Base-by-base conservation (phyloP, 2,113 vertebrate species). In the Gobiocypris rarus region DNA sequence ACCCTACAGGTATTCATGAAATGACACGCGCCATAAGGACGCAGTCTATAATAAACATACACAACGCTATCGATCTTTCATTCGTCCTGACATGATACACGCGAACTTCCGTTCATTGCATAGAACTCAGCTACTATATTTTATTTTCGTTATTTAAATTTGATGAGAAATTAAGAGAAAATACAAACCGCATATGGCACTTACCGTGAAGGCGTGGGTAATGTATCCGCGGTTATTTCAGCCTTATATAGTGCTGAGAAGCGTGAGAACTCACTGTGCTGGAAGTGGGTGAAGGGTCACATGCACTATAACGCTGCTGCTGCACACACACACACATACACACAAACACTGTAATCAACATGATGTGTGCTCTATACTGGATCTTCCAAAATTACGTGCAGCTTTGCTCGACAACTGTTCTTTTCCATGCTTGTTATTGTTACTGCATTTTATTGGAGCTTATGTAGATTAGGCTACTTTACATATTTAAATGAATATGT, bases 231-330 rank as follows among this genome's bases (percentile, higher is more conserved):
- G 24, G 73, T 78, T 83, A 73, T 83, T 28, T 43, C 22, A 31
- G 52, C 43, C 45, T 85, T 75, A 75, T 52, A 81, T 38, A 38
- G 56, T 56, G 58, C 76, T 63, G 84, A 45, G 56, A 38, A 74
- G 79, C 48, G 83, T 84, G 83, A 70, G 75, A 84, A 77, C 75
- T 56, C 50, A 3, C n/a, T 14, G 76, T 5, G 9, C 14, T 19
- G 56, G 48, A 85, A 87, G 81, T 83, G 61, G 84, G 87, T 83
- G 75, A 86, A 83, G 82, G 87, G 84, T 88, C n/a, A 50, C 48
- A 9, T 50, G 58, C 56, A 52, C 28, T 56, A 9, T 41, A 45
- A 28, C 56, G 10, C 76, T 22, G 34, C 34, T 26, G 26, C 52
- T 15, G 15, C 67, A 34, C 67, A 34, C 26, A 17, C 28, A 65